A percentile compares a stretch with the other conserved stretches of the same genome.
These are phyloP conservation scores for Hylomyscus alleni DNA, from an alignment of 2,797 vertebrate genomes.

Conservation along the genomic window DNA sequence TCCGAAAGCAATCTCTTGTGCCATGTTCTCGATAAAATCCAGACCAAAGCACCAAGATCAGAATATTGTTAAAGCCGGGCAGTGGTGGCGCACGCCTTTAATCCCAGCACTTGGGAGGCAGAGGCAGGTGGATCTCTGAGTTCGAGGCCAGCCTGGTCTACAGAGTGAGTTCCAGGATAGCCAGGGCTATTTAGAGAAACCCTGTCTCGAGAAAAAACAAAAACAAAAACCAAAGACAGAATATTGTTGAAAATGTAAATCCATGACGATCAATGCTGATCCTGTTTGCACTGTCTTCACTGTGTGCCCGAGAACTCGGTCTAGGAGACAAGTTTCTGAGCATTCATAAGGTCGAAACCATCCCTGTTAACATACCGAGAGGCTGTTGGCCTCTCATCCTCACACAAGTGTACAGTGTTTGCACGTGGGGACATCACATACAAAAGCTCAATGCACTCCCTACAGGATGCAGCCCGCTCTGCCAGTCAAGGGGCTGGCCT, in stretches of 20 bases:
- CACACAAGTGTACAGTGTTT: background rate
- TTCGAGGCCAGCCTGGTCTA: too few species aligned
- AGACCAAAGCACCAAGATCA: constrained; percentile 6
- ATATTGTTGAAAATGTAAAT: constrained; percentile 11
- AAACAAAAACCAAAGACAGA: background rate
- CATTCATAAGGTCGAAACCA: background rate
- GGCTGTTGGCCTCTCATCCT: background rate
- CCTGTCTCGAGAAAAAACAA: too few species aligned
- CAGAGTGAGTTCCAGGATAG: too few species aligned
- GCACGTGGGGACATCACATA: background rate
- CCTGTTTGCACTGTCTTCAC: background rate
- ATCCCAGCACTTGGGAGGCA: too few species aligned
- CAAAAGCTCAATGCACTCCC: background rate
- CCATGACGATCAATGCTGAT: background rate
- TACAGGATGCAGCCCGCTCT: background rate
- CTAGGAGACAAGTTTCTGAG: background rate
- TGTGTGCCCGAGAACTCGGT: background rate
- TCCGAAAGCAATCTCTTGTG: background rate
- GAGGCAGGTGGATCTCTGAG: too few species aligned
- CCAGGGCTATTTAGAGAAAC: too few species aligned
- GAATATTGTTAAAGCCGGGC: constrained; percentile 7
- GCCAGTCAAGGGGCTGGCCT: background rate
- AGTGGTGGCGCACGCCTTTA: too few species aligned
- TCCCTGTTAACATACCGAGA: background rate
- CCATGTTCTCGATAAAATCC: background rate